Percentiles rank a stretch among this genome's conserved stretches.
Evolutionary conservation across 2,113 vertebrate genomes (phyloP).

Genomic region (Morone saxatilis): DNA sequence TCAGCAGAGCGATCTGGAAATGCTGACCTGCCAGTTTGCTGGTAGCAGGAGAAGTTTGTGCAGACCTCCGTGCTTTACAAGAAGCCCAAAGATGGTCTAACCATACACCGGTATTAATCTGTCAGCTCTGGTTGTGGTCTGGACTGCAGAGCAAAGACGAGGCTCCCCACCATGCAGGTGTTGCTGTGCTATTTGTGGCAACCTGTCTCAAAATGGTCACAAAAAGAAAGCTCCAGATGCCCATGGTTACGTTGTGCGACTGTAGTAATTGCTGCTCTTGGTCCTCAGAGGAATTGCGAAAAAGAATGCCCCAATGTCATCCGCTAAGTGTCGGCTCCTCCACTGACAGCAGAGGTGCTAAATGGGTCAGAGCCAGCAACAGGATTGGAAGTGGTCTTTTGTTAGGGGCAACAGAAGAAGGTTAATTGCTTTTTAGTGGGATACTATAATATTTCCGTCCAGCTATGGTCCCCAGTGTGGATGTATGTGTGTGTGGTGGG

Average conservation of each 20-base stretch:
- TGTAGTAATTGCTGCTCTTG: slow-evolving; percentile 63
- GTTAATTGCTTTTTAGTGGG: slow-evolving; percentile 67
- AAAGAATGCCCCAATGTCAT: slow-evolving; percentile 49
- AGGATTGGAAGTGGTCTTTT: slow-evolving; percentile 58
- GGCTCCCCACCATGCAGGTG: slow-evolving; percentile 66
- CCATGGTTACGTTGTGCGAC: slow-evolving; percentile 55
- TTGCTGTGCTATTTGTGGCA: slow-evolving; percentile 62
- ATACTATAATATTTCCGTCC: slow-evolving; percentile 59
- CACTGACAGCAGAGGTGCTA: slow-evolving; percentile 41
- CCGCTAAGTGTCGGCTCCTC: slow-evolving; percentile 55
- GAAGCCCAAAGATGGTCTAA: slow-evolving; percentile 73
- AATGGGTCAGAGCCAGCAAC: slow-evolving; percentile 46
- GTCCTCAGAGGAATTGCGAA: slow-evolving; percentile 54
- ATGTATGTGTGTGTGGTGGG: not conserved
- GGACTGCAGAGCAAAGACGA: slow-evolving; percentile 8
- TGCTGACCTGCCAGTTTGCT: slow-evolving; percentile 65
- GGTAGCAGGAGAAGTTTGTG: slow-evolving; percentile 33
- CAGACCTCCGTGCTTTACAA: slow-evolving; percentile 47
- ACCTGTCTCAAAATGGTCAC: slow-evolving; percentile 53
- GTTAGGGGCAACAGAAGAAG: slow-evolving; percentile 54
- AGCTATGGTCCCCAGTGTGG: slow-evolving; percentile 21
- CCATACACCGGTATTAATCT: slow-evolving; percentile 65
- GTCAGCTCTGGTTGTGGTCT: slow-evolving; percentile 69
- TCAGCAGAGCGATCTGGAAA: slow-evolving; percentile 44
- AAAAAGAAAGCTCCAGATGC: slow-evolving; percentile 43